phyloP scores from a whole-genome alignment of 2,888 invertebrate genomes.

The Diaphora mendica region DNA sequence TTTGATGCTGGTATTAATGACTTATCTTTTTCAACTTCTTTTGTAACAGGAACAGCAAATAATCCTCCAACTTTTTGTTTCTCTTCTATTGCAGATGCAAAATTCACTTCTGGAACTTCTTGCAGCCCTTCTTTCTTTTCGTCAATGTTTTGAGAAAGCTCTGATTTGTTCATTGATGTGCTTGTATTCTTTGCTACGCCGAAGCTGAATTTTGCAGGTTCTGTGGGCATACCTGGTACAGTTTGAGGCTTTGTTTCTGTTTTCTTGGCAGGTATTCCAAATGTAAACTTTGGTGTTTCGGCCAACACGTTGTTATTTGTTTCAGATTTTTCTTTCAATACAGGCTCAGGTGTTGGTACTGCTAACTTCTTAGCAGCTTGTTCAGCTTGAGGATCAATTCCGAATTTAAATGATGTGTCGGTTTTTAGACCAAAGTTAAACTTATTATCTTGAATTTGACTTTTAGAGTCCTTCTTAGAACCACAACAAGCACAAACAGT shows the following conservation, averaged over 20 bases:
- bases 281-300: conserved; percentile 62
- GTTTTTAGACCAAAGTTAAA: conserved; percentile 66
- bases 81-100: conserved; percentile 24
- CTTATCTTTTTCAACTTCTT: conserved; percentile 20
- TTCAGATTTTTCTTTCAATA: conserved; percentile 61
- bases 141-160: conserved; percentile 33
- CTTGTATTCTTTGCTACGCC: conserved; percentile 61
- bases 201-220: conserved; percentile 61
- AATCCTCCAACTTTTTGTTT: conserved; percentile 17
- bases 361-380: conserved; percentile 50
- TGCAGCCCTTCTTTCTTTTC: conserved; percentile 59
- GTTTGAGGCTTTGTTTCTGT: conserved; percentile 42
- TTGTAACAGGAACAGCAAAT: conserved; percentile 20
- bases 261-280: conserved; percentile 58
- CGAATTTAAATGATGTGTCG: conserved; percentile 71
- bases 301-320: conserved; percentile 72
- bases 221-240: conserved; percentile 40
- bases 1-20: conserved; percentile 11
- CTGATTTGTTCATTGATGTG: conserved; percentile 29
- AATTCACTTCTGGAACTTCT: conserved; percentile 63
- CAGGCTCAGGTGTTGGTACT: conserved; percentile 33
- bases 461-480: conserved; percentile 47
- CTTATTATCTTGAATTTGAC: conserved; percentile 48
- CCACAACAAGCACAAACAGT: conserved; percentile 73
- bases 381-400: conserved; percentile 66